Percentiles rank a stretch among this genome's conserved stretches.
phyloP scores from a whole-genome alignment of 2,888 invertebrate species.

The Tricholauxania praeusta region DNA sequence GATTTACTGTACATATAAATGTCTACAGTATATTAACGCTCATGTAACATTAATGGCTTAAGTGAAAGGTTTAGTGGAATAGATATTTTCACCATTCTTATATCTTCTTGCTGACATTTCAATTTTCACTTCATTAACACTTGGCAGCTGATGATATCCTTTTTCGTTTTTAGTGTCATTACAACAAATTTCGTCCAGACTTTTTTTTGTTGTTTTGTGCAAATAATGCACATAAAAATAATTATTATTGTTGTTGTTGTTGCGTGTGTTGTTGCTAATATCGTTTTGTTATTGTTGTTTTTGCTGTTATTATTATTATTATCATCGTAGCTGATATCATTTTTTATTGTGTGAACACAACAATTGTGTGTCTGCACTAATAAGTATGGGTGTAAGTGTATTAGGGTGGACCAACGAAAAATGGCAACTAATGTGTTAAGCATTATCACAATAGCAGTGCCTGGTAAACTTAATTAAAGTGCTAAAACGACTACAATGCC shows the following conservation, averaged over 20 bases:
- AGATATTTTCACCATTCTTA: too few species aligned
- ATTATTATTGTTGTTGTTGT: conserved; percentile 46
- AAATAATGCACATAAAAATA: conserved; percentile 46
- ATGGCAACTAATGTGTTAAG: too few species aligned
- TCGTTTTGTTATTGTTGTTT: neutral
- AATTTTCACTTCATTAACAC: conserved; percentile 1
- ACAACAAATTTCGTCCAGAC: neutral
- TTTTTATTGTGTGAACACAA: conserved; percentile 24
- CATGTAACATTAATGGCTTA: too few species aligned
- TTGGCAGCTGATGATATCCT: conserved; percentile 7
- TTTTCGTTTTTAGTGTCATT: neutral
- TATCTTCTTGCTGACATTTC: neutral
- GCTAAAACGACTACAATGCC: too few species aligned
- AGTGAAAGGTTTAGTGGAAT: too few species aligned
- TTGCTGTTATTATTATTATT: conserved; percentile 15
- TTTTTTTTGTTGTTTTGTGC: conserved; percentile 28
- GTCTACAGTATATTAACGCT: too few species aligned
- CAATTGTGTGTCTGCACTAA: conserved; percentile 11
- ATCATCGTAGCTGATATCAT: conserved; percentile 14
- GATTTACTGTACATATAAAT: too few species aligned
- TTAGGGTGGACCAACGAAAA: too few species aligned
- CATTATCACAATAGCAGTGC: too few species aligned
- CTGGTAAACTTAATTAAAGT: too few species aligned
- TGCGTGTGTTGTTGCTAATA: conserved; percentile 10
- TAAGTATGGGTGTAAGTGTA: too few species aligned